Base-by-base conservation (phyloP, 2,888 invertebrate species). In the Monoplex corrugatus region DNA sequence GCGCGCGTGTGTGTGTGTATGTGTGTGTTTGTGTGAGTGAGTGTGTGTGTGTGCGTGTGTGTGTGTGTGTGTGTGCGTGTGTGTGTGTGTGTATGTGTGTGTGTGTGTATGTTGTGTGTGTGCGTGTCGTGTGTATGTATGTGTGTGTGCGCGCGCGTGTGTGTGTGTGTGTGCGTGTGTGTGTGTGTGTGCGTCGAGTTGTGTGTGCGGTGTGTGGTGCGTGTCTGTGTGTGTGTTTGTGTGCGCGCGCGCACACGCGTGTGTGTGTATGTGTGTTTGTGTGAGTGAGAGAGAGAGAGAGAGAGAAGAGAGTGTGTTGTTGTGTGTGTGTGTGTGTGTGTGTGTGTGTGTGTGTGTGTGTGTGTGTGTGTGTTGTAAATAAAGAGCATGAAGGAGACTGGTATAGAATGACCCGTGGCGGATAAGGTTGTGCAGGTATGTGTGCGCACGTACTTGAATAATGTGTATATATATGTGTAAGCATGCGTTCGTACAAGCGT, bases 311-410 rank as follows among this genome's bases (percentile, higher is more conserved):
- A 32, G 68, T 32, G 68, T 35, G 68, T 32, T n/a, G 1, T n/a
- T 32, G 68, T 35, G 72, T 72, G 32, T 35, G 72, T 35, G 72
- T 5, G 72, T 72, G 35, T 5, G 72, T 72, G 72, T 2, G 35
- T 32, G 72, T 35, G 72, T 35, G 35, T n/a, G 72, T 72, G 72
- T n/a, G 72, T 72, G 72, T n/a, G 72, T 72, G 72, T n/a, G 72
- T 72, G 72, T 5, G 72, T 38, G 72, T 38, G 72, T 38, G 72
- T 72, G 72, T 63, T 50, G 1, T 1, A 8, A 50, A 50, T 16
- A 50, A 50, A 8, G 16, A 50, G 16, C 50, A 50, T 13, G 10
- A 50, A 50, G 16, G 10, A 50, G 16, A 50, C 50, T 13, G 16
- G 16, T 16, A 50, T 13, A 8, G 16, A 50, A 16, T 50, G 50